Evolutionary conservation across 2,113 vertebrate genomes (phyloP), one percentile per base, ranked within the genome.

Genomic region (Hippocampus guttulatus): DNA sequence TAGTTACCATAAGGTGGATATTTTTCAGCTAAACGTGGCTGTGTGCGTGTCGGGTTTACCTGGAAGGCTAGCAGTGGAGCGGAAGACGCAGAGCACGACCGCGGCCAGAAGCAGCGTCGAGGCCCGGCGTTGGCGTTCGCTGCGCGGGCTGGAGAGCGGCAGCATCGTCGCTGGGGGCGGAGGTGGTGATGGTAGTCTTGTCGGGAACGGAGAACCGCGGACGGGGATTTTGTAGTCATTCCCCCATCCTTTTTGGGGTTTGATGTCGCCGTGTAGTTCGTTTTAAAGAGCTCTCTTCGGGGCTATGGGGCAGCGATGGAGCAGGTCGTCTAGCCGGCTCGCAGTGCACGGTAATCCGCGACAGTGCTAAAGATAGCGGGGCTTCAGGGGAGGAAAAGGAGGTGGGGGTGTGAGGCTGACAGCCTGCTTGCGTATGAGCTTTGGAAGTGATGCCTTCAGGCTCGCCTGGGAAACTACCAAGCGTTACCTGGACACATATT

Each of bases 281-380:
- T 74, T 67, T 40, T 14, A 33, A 61, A 33, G 58, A 61, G 27
- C 58, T 30, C 27, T 61, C 8, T 61, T 61, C 27, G 27, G 58
- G 3, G 2, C 21, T 55, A 12, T 21, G n/a, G 52, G 33, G 41
- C 7, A 23, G 62, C 62, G 64, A 20, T 23, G 11, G 64, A 43
- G n/a, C 71, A 69, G 63, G 65, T 74, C 25, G 83, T 64, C 71
- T 5, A 55, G 75, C 38, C 70, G 33, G 11, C 75, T 49, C 79
- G 76, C 58, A 77, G 85, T 77, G 70, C 70, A 64, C 71, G 1
- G 75, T 90, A 84, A 89, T 89, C 89, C 81, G 76, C 23, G 76
- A 64, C 71, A 1, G 57, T 0, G 86, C 83, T 89, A 85, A 88
- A 89, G 88, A 90, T 88, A 90, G 88, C 73, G 81, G 84, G 70